These are phyloP conservation scores for Liparis tanakae DNA, from an alignment of 2,797 vertebrate genomes.

Conservation along the genomic window DNA sequence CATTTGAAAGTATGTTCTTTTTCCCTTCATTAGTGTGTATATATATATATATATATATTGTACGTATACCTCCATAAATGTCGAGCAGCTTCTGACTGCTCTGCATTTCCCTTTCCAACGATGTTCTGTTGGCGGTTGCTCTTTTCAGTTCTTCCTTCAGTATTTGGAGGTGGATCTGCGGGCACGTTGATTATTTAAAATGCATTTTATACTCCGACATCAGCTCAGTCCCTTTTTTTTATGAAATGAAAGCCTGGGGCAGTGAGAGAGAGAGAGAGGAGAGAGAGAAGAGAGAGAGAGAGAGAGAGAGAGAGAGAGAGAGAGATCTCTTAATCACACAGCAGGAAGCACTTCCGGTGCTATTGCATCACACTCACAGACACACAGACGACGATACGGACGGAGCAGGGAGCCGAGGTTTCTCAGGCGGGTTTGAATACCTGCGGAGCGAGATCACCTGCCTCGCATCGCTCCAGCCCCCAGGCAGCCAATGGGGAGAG, in stretches of 20 bases:
- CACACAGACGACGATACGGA: slow-evolving; percentile 45
- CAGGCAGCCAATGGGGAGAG: slow-evolving; percentile 63
- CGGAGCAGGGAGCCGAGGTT: slow-evolving; percentile 50
- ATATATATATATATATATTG: too few species aligned
- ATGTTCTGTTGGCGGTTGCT: neutral
- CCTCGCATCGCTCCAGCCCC: slow-evolving; percentile 63
- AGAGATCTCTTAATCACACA: slow-evolving; percentile 58
- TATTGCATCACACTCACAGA: slow-evolving; percentile 66
- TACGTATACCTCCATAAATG: too few species aligned
- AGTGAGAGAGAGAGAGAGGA: slow-evolving; percentile 31
- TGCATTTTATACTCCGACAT: slow-evolving; percentile 14
- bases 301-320: slow-evolving; percentile 5
- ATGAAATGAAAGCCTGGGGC: slow-evolving; percentile 21
- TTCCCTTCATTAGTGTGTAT: too few species aligned
- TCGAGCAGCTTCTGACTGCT: too few species aligned
- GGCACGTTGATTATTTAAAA: slow-evolving; percentile 19
- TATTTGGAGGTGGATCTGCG: slow-evolving; percentile 1
- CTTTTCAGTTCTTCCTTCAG: neutral
- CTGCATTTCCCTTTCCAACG: neutral
- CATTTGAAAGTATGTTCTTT: too few species aligned
- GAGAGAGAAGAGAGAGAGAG: neutral
- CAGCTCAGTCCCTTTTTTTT: slow-evolving; percentile 30
- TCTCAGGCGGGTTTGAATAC: slow-evolving; percentile 69
- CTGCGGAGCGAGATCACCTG: slow-evolving; percentile 72
- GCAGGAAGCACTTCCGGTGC: slow-evolving; percentile 58